Evolutionary conservation across 2,888 invertebrate genomes (phyloP).

Genomic region (Drosophila fungiperda): DNA sequence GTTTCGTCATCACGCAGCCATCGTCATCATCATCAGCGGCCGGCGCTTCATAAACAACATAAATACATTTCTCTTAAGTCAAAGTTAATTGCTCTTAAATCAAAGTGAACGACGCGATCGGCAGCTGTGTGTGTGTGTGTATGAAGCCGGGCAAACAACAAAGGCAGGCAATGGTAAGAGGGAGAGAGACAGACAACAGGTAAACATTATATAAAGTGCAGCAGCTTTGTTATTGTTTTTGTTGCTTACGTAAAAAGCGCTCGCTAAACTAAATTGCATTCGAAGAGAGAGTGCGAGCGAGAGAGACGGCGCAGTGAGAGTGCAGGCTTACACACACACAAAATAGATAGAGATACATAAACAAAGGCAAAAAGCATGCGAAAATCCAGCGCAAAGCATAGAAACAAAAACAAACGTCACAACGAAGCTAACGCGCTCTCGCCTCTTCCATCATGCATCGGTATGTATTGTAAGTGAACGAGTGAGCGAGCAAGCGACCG

Average conservation of each 20-base stretch:
- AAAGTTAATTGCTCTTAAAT: slow-evolving; percentile 79
- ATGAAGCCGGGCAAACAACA: slow-evolving; percentile 48
- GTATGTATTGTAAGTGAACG: slow-evolving; percentile 26
- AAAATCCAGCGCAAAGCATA: slow-evolving; percentile 75
- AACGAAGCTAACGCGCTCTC: slow-evolving; percentile 21
- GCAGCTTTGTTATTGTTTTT: slow-evolving; percentile 38
- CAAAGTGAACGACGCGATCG: slow-evolving; percentile 69
- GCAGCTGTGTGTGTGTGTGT: slow-evolving; percentile 26
- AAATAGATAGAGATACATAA: slow-evolving; percentile 60
- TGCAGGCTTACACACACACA: slow-evolving; percentile 44
- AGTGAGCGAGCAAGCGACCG: slow-evolving; percentile 37
- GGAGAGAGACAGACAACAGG: slow-evolving; percentile 53
- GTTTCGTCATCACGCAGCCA: slow-evolving; percentile 61
- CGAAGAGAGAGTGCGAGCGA: slow-evolving; percentile 7
- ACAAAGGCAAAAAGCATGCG: slow-evolving; percentile 73
- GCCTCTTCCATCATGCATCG: background rate
- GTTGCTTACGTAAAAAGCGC: slow-evolving; percentile 71
- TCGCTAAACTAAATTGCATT: slow-evolving; percentile 36
- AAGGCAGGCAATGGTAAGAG: slow-evolving; percentile 38
- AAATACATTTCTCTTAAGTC: slow-evolving; percentile 76
- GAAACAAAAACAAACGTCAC: slow-evolving; percentile 77
- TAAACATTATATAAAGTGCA: slow-evolving; percentile 71
- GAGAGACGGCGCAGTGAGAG: slow-evolving; percentile 53
- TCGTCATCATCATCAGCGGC: slow-evolving; percentile 28
- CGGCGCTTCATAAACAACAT: slow-evolving; percentile 67